Evolutionary conservation across 2,888 invertebrate genomes (phyloP).

Genomic region (Hypselothyrea guttata): DNA sequence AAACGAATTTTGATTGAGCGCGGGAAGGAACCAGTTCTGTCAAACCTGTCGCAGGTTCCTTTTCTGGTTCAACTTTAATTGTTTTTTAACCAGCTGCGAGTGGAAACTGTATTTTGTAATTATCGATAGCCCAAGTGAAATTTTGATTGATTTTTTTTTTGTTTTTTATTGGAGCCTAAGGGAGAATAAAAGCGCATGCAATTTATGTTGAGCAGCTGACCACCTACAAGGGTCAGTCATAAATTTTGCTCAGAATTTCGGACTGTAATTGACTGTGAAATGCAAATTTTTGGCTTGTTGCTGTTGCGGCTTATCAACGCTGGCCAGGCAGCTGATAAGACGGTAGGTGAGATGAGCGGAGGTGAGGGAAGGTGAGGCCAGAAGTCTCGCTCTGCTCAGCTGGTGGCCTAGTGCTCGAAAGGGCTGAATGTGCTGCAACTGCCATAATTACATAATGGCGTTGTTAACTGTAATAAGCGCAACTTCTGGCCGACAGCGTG

Average conservation of each 20-base stretch:
- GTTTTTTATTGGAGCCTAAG: not conserved
- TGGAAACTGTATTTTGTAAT: slow-evolving; percentile 40
- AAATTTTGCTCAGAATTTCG: slow-evolving; percentile 33
- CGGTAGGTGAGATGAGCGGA: not conserved
- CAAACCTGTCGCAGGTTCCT: slow-evolving; percentile 54
- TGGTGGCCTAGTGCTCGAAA: slow-evolving; percentile 34
- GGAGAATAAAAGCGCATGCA: slow-evolving; percentile 11
- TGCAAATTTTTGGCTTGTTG: slow-evolving; percentile 28
- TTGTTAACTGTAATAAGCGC: slow-evolving; percentile 76
- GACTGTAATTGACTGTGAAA: slow-evolving; percentile 22
- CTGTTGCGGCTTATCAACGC: slow-evolving; percentile 32
- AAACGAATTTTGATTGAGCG: slow-evolving; percentile 58
- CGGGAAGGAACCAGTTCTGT: slow-evolving; percentile 33
- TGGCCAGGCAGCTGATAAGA: slow-evolving; percentile 24
- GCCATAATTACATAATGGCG: slow-evolving; percentile 76
- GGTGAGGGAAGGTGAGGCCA: slow-evolving; percentile 3
- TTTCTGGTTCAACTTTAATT: slow-evolving; percentile 74
- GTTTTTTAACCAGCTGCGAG: slow-evolving; percentile 67
- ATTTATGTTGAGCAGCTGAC: slow-evolving; percentile 56
- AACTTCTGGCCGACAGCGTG: slow-evolving; percentile 49
- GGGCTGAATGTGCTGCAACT: slow-evolving; percentile 31
- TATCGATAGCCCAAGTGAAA: slow-evolving; percentile 59
- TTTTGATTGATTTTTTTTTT: slow-evolving; percentile 72
- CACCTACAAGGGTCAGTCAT: slow-evolving; percentile 55
- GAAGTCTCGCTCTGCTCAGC: slow-evolving; percentile 27